These are phyloP conservation scores for Pantherophis guttatus DNA, from an alignment of 2,113 vertebrate species.

Conservation along the genomic window DNA sequence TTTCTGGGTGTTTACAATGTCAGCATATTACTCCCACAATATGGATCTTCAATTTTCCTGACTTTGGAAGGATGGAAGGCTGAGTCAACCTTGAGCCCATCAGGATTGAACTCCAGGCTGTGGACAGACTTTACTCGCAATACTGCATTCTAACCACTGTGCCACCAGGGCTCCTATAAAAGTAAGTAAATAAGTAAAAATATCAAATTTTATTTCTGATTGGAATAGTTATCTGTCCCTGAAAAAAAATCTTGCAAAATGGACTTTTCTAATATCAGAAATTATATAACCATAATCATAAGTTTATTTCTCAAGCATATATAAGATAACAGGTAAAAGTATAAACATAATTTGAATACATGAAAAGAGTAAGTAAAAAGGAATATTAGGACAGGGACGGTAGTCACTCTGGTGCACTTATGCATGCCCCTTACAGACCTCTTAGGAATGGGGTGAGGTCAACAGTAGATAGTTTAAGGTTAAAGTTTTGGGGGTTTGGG, in stretches of 20 bases:
- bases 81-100: neutral
- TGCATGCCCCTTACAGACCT: too few species aligned
- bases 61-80: neutral
- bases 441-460: too few species aligned
- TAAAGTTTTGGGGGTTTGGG: too few species aligned
- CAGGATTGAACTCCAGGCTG: neutral
- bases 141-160: neutral
- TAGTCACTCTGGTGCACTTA: too few species aligned
- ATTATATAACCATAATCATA: too few species aligned
- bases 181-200: neutral
- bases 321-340: too few species aligned
- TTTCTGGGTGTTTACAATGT: neutral
- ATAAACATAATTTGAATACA: too few species aligned
- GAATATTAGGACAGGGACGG: too few species aligned
- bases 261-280: neutral
- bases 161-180: neutral
- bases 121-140: neutral
- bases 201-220: neutral
- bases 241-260: neutral
- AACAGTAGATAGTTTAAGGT: too few species aligned
- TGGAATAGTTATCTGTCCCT: neutral
- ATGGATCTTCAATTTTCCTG: neutral
- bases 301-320: too few species aligned
- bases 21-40: too few species aligned
- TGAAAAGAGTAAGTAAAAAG: too few species aligned